Conservation (phyloP, 2,888 invertebrate species). For the Drosophila mercatorum region DNA sequence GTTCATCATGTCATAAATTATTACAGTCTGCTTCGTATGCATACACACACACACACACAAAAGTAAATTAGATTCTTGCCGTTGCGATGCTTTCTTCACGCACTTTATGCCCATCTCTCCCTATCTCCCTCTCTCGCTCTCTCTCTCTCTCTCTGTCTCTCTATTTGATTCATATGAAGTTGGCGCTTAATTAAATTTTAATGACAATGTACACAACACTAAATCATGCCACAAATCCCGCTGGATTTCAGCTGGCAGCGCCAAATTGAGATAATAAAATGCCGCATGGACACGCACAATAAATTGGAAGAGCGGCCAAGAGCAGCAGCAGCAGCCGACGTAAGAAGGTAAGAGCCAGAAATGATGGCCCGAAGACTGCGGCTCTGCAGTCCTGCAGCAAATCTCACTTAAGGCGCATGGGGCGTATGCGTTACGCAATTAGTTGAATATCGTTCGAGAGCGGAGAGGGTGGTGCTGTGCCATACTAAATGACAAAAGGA, state of each 20-base stretch:
- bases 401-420: constrained; percentile 73
- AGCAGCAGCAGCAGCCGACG: constrained; percentile 5
- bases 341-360: background rate
- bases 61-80: constrained; percentile 58
- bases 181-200: constrained; percentile 75
- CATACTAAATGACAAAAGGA: constrained; percentile 70
- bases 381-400: constrained; percentile 61
- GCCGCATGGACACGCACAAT: constrained; percentile 49
- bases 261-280: constrained; percentile 71
- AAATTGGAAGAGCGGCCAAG: constrained; percentile 40
- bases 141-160: background rate
- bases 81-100: constrained; percentile 30
- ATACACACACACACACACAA: constrained; percentile 44
- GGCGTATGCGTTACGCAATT: constrained; percentile 77
- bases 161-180: constrained; percentile 45
- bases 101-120: background rate
- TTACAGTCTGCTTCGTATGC: constrained; percentile 56
- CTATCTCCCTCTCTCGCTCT: constrained; percentile 1
- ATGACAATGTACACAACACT: constrained; percentile 68
- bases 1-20: constrained; percentile 73
- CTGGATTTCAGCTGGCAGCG: constrained; percentile 56
- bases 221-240: constrained; percentile 76
- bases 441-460: constrained; percentile 61
- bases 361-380: constrained; percentile 38
- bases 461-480: background rate